Evolutionary conservation across 2,888 invertebrate genomes (phyloP).

Genomic region (Argyresthia goedartella): DNA sequence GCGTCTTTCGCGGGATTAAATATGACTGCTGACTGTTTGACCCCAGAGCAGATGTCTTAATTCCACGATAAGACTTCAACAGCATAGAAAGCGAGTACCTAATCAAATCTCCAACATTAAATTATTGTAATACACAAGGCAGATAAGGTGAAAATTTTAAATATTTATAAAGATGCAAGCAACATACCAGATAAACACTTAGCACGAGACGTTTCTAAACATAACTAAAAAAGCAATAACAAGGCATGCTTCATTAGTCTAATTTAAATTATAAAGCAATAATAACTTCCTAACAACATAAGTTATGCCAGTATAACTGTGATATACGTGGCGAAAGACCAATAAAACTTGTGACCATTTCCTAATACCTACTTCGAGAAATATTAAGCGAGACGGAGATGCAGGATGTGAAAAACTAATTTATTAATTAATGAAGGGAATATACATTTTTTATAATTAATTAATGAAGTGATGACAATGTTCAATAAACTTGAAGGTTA

Average conservation of each 20-base stretch:
- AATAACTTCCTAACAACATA: constrained; percentile 36
- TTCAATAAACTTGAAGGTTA: constrained; percentile 51
- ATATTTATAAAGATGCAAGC: constrained; percentile 4
- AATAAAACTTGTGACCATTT: constrained; percentile 27
- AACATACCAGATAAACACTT: constrained; percentile 1
- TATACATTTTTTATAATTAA: constrained; percentile 57
- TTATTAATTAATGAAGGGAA: no score
- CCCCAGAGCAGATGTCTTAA: constrained; percentile 16
- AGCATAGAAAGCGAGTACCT: neutral
- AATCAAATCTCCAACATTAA: neutral
- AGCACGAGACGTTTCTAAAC: constrained; percentile 9
- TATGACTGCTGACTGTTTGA: constrained; percentile 22
- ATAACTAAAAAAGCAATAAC: constrained; percentile 18
- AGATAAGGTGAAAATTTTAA: neutral
- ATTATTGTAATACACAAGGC: neutral
- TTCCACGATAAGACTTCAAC: neutral
- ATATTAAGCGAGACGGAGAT: constrained; percentile 40
- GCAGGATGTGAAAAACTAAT: constrained; percentile 29
- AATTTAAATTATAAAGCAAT: constrained; percentile 55
- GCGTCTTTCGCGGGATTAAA: constrained; percentile 38
- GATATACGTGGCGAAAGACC: constrained; percentile 29
- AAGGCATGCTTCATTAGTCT: constrained; percentile 46
- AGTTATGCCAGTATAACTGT: constrained; percentile 36
- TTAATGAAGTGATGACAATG: constrained; percentile 53
- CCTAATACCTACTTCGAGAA: constrained; percentile 25